Evolutionary conservation across 2,797 vertebrate genomes (phyloP).

Genomic region (Hydrolagus colliei): DNA sequence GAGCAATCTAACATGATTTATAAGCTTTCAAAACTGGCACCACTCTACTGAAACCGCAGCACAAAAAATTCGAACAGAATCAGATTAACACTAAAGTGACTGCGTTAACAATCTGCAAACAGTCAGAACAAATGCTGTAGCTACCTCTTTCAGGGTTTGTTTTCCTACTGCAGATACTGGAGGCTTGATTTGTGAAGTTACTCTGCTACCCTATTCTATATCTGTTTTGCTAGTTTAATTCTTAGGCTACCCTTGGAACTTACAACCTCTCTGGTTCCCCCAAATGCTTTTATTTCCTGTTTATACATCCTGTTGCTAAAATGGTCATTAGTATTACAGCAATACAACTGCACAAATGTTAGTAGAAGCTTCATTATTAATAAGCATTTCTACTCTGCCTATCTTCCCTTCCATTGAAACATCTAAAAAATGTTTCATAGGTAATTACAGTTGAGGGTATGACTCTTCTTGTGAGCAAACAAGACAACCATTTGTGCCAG

Average conservation of each 20-base stretch:
- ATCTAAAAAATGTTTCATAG: no score
- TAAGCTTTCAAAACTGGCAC: not conserved
- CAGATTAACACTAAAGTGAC: not conserved
- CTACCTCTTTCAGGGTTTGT: not conserved
- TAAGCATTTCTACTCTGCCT: not conserved
- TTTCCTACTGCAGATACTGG: not conserved
- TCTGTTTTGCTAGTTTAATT: not conserved
- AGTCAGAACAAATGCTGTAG: not conserved
- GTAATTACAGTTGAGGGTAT: no score
- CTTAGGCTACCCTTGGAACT: not conserved
- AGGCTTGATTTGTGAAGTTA: not conserved
- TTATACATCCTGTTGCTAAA: not conserved
- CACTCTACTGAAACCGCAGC: not conserved
- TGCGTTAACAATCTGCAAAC: not conserved
- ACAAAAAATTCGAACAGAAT: not conserved
- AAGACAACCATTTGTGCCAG: no score
- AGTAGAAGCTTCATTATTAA: not conserved
- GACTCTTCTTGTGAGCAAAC: no score
- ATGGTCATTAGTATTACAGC: not conserved
- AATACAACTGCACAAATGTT: not conserved
- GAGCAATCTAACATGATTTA: not conserved
- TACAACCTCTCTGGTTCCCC: not conserved
- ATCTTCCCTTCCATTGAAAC: not conserved
- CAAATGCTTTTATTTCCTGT: not conserved
- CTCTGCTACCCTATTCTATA: not conserved